These are phyloP conservation scores for Mystacides longicornis DNA, from an alignment of 2,888 invertebrate genomes.

Conservation along the genomic window DNA sequence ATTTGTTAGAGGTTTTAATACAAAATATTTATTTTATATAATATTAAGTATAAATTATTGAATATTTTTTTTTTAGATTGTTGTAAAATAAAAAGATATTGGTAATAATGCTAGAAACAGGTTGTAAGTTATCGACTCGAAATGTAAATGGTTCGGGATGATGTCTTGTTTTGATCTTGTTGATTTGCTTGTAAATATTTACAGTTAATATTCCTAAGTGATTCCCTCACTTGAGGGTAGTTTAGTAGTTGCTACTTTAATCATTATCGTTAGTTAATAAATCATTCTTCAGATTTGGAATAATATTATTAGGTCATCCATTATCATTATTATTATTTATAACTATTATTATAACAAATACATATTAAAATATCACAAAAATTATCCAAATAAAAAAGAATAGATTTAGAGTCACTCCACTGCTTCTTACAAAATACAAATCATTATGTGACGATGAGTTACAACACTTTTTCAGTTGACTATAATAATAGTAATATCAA, in stretches of 20 bases:
- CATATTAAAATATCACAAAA: neutral
- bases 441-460: too few relatives aligned
- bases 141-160: neutral
- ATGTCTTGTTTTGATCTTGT: neutral
- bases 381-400: neutral
- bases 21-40: too few relatives aligned
- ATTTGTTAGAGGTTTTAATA: too few relatives aligned
- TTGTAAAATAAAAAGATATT: too few relatives aligned
- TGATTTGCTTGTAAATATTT: neutral
- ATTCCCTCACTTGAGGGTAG: neutral
- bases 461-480: too few relatives aligned
- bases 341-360: neutral
- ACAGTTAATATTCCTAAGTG: neutral
- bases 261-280: neutral
- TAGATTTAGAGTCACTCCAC: neutral
- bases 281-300: neutral
- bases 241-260: neutral
- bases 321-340: neutral
- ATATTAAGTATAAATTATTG: too few relatives aligned
- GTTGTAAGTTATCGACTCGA: too few relatives aligned
- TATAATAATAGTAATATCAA: too few relatives aligned
- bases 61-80: too few relatives aligned
- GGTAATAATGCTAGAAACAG: too few relatives aligned
- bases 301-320: neutral
- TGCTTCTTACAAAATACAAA: too few relatives aligned